phyloP scores from a whole-genome alignment of 2,888 invertebrate genomes.

The Hirtodrosophila confusa region DNA sequence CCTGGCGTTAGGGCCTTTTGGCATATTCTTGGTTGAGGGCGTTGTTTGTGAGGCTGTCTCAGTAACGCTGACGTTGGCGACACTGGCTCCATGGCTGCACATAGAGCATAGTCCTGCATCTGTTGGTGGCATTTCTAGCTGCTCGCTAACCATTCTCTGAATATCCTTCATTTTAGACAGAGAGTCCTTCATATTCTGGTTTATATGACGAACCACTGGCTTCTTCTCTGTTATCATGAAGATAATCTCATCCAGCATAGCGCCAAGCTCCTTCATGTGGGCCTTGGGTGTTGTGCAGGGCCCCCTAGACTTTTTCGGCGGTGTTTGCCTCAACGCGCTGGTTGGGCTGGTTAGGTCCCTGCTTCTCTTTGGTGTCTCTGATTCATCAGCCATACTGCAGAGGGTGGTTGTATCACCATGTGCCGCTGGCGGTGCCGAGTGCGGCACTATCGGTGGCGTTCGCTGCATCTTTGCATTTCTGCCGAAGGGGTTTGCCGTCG shows the following conservation, averaged over 20 bases:
- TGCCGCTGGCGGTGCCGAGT: not conserved
- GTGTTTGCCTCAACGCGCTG: not conserved
- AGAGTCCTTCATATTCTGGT: slow-evolving; percentile 1
- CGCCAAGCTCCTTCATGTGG: not conserved
- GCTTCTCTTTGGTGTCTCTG: not conserved
- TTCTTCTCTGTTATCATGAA: not conserved
- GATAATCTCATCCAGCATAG: not conserved
- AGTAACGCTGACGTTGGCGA: too few species aligned
- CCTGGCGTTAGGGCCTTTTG: too few species aligned
- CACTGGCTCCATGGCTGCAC: too few species aligned
- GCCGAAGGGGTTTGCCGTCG: not conserved
- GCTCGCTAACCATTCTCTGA: not conserved
- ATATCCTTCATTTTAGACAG: not conserved
- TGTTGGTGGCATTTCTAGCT: not conserved
- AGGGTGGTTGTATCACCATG: not conserved
- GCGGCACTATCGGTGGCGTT: not conserved
- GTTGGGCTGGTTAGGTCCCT: not conserved
- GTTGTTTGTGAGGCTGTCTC: too few species aligned
- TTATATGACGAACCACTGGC: not conserved
- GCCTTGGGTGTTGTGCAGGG: not conserved
- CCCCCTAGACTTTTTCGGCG: not conserved
- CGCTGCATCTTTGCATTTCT: not conserved
- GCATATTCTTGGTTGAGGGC: too few species aligned
- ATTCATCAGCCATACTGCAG: not conserved
- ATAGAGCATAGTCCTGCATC: too few species aligned